Conservation (phyloP, 2,888 invertebrate genomes). For the Mechanitis mazaeus region DNA sequence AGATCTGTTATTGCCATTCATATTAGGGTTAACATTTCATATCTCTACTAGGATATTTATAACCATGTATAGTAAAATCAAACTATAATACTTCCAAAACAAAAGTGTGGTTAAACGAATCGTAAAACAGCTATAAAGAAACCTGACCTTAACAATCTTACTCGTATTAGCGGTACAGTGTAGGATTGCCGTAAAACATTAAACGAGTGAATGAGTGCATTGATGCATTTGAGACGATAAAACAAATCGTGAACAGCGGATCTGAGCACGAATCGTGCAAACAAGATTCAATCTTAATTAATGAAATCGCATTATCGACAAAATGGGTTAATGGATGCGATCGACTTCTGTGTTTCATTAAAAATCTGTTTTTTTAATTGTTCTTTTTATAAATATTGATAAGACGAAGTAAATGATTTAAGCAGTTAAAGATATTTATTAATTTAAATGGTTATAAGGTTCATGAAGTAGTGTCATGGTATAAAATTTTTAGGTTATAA, state of each 20-base stretch:
- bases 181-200: constrained; percentile 34
- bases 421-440: too few relatives aligned
- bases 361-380: neutral
- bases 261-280: constrained; percentile 46
- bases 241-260: constrained; percentile 58
- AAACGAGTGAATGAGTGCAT: constrained; percentile 42
- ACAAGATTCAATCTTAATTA: constrained; percentile 51
- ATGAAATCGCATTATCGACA: constrained; percentile 31
- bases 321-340: constrained; percentile 48
- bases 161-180: constrained; percentile 43
- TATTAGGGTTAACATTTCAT: too few relatives aligned
- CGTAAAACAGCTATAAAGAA: constrained; percentile 10
- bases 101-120: neutral
- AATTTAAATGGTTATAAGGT: too few relatives aligned
- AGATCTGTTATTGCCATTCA: too few relatives aligned
- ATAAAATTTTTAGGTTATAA: too few relatives aligned
- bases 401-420: too few relatives aligned
- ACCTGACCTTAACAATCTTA: constrained; percentile 13
- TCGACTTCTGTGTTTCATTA: constrained; percentile 26
- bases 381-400: constrained; percentile 5
- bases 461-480: too few relatives aligned
- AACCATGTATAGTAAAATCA: neutral
- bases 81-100: neutral
- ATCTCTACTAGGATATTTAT: too few relatives aligned
- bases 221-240: constrained; percentile 57